Conservation (phyloP, 2,888 invertebrate species). For the Laspeyria flexula region DNA sequence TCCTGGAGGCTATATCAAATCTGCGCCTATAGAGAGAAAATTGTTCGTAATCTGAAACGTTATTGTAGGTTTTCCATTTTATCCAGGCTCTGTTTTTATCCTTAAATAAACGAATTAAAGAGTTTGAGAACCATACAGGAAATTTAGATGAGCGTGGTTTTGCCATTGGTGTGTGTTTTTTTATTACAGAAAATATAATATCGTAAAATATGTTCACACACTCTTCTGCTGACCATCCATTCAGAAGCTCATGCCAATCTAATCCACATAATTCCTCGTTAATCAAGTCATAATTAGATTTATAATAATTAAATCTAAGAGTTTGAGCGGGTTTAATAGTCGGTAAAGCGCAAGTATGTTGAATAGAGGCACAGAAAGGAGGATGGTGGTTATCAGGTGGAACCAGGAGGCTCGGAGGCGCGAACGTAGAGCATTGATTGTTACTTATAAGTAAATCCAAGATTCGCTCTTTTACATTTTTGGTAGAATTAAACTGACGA, state of each 20-base stretch:
- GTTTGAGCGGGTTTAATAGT: background rate
- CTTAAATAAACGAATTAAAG: constrained; percentile 19
- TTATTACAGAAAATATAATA: background rate
- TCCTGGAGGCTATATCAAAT: background rate
- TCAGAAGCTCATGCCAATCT: background rate
- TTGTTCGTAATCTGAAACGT: constrained; percentile 14
- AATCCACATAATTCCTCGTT: background rate
- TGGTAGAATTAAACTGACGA: background rate
- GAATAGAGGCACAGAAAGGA: background rate
- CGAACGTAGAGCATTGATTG: background rate
- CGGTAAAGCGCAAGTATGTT: background rate
- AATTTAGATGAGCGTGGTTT: background rate
- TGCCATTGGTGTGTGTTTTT: background rate
- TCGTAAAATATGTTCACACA: background rate
- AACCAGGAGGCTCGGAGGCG: background rate
- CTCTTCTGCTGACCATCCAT: background rate
- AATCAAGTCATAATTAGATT: background rate
- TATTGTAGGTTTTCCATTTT: constrained; percentile 25
- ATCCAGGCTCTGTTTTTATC: constrained; percentile 20
- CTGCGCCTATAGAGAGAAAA: constrained; percentile 3
- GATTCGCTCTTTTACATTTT: background rate
- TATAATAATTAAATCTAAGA: background rate
- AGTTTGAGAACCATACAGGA: constrained; percentile 11
- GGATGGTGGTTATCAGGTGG: background rate
- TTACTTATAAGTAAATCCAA: background rate